phyloP scores from a whole-genome alignment of 2,888 invertebrate genomes.

The Fabriciana adippe region DNA sequence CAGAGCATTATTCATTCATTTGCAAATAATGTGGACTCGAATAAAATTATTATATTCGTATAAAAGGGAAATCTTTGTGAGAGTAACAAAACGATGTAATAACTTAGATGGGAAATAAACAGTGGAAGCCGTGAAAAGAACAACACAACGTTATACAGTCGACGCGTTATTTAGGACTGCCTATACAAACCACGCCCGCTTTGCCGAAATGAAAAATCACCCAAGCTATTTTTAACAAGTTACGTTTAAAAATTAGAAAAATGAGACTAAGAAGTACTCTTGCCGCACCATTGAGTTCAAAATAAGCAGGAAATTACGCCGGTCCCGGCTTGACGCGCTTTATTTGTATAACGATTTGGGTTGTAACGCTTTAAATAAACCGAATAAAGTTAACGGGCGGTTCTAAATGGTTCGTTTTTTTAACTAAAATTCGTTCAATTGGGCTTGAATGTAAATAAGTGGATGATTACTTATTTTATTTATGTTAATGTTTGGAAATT shows the following conservation, averaged over 20 bases:
- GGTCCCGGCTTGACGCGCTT: slow-evolving; percentile 68
- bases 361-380: slow-evolving; percentile 77
- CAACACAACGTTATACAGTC: slow-evolving; percentile 68
- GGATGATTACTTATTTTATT: background rate
- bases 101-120: slow-evolving; percentile 62
- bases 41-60: slow-evolving; percentile 59
- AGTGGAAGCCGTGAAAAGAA: slow-evolving; percentile 64
- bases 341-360: slow-evolving; percentile 77
- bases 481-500: too few relatives aligned
- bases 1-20: slow-evolving; percentile 44
- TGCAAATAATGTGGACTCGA: slow-evolving; percentile 49
- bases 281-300: slow-evolving; percentile 81
- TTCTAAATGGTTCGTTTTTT: slow-evolving; percentile 40
- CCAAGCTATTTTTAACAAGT: slow-evolving; percentile 78
- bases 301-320: slow-evolving; percentile 80
- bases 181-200: slow-evolving; percentile 79
- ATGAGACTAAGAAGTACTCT: slow-evolving; percentile 78
- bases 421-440: slow-evolving; percentile 24
- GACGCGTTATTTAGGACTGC: slow-evolving; percentile 76
- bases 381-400: slow-evolving; percentile 65
- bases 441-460: slow-evolving; percentile 20
- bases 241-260: slow-evolving; percentile 81
- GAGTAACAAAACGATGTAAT: slow-evolving; percentile 63
- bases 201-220: slow-evolving; percentile 81
- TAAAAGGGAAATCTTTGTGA: slow-evolving; percentile 62